These are phyloP conservation scores for Conus betulinus DNA, from an alignment of 1,140 invertebrate genomes.

Conservation along the genomic window DNA sequence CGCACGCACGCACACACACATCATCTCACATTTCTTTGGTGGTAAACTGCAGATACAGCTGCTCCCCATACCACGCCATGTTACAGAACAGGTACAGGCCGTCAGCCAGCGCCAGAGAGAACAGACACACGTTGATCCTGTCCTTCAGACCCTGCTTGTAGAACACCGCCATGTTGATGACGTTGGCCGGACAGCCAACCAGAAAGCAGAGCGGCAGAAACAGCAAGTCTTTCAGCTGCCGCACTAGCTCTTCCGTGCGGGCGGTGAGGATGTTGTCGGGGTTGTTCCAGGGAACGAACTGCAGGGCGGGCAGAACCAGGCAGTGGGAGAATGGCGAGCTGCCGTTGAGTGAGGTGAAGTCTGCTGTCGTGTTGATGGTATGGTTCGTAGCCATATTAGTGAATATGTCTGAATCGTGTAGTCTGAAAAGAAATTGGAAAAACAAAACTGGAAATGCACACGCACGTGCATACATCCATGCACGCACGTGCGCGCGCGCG, in stretches of 20 bases:
- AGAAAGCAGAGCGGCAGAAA: neutral
- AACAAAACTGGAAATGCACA: too few relatives aligned
- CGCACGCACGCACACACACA: too few relatives aligned
- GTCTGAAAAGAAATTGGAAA: too few relatives aligned
- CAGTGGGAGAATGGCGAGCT: neutral
- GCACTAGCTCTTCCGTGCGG: neutral
- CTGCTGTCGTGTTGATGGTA: too few relatives aligned
- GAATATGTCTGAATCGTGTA: too few relatives aligned
- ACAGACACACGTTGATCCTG: neutral
- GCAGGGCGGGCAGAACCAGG: neutral
- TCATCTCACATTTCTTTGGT: neutral
- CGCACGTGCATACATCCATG: too few relatives aligned
- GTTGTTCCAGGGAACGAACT: neutral
- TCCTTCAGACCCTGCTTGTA: neutral
- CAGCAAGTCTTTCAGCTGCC: neutral
- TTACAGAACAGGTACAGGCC: neutral
- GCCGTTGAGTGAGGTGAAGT: neutral
- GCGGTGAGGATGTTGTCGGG: neutral
- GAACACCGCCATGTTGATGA: conserved; percentile 18
- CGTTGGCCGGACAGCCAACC: neutral
- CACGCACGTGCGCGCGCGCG: too few relatives aligned
- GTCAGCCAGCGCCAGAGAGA: neutral
- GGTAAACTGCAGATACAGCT: neutral
- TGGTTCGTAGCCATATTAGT: too few relatives aligned
- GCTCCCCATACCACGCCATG: neutral